Conservation (phyloP, 2,797 vertebrate genomes). For the Coregonus ussuriensis region DNA sequence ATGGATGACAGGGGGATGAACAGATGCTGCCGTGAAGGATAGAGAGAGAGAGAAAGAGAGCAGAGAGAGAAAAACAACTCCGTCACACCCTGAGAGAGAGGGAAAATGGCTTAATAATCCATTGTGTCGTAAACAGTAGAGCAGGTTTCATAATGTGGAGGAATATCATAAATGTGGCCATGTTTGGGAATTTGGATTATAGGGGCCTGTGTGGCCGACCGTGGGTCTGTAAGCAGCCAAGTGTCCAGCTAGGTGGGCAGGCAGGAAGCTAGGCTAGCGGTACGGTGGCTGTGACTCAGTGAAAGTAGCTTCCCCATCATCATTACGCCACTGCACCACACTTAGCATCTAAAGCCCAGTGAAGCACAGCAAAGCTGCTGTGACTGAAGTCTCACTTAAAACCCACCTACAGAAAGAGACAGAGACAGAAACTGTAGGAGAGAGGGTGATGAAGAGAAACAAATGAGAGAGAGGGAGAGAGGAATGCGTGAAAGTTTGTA, state of each 20-base stretch:
- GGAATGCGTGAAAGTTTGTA: background rate
- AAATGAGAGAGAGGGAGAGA: background rate
- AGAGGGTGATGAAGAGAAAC: background rate
- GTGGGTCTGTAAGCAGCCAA: background rate
- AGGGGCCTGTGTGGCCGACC: background rate
- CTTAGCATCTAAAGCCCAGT: background rate
- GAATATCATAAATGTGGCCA: conserved; percentile 29
- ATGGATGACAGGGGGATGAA: background rate
- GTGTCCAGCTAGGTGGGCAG: background rate
- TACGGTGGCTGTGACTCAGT: conserved; percentile 25
- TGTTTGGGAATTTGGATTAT: background rate
- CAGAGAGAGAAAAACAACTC: too few relatives aligned
- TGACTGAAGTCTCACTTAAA: conserved; percentile 17
- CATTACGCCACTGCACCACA: conserved; percentile 4
- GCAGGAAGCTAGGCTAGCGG: conserved; percentile 14
- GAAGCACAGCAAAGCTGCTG: conserved; percentile 9
- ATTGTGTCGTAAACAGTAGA: conserved; percentile 41
- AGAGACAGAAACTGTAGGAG: background rate
- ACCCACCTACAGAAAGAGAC: background rate
- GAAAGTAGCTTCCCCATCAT: conserved; percentile 2
- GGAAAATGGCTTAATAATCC: conserved; percentile 58
- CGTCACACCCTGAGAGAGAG: conserved; percentile 35
- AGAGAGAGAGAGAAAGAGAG: conserved; percentile 9
- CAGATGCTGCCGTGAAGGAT: conserved; percentile 11
- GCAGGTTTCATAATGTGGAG: conserved; percentile 20